Percentiles rank a stretch among this genome's conserved stretches.
These are phyloP conservation scores for Chaenocephalus aceratus DNA, from an alignment of 2,113 vertebrate genomes.

Conservation along the genomic window DNA sequence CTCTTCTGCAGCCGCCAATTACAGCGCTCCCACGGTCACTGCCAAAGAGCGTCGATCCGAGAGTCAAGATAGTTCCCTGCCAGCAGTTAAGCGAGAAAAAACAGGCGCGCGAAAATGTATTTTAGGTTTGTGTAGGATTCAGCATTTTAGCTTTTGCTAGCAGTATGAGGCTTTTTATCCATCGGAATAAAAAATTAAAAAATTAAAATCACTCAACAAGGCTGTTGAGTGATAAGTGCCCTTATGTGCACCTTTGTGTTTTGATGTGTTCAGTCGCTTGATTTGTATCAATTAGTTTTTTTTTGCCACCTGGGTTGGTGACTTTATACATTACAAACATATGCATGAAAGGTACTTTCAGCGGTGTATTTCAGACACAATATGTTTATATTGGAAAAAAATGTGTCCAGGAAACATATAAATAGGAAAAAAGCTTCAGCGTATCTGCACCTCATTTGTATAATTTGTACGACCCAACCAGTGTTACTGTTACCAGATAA, in stretches of 20 bases:
- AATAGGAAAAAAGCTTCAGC: background rate
- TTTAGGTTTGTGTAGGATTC: too few relatives aligned
- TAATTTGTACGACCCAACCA: background rate
- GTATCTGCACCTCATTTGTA: background rate
- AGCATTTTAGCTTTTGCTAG: background rate
- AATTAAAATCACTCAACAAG: background rate
- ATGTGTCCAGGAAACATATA: background rate
- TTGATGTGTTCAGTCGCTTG: background rate
- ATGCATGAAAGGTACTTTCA: background rate
- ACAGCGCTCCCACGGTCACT: conserved; percentile 63
- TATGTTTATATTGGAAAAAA: background rate
- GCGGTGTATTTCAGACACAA: background rate
- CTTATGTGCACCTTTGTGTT: too few relatives aligned
- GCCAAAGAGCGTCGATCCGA: conserved; percentile 20
- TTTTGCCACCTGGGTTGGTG: background rate
- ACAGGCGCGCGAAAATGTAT: background rate
- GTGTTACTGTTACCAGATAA: background rate
- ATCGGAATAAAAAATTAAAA: background rate
- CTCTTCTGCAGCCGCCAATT: conserved; percentile 73
- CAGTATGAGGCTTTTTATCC: background rate
- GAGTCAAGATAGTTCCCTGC: conserved; percentile 59
- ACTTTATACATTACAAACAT: background rate
- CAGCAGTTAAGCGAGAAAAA: too few relatives aligned
- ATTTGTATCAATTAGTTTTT: background rate
- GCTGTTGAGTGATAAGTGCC: background rate